Conservation (phyloP, 2,888 invertebrate genomes). For the Chrysodeixis includens region DNA sequence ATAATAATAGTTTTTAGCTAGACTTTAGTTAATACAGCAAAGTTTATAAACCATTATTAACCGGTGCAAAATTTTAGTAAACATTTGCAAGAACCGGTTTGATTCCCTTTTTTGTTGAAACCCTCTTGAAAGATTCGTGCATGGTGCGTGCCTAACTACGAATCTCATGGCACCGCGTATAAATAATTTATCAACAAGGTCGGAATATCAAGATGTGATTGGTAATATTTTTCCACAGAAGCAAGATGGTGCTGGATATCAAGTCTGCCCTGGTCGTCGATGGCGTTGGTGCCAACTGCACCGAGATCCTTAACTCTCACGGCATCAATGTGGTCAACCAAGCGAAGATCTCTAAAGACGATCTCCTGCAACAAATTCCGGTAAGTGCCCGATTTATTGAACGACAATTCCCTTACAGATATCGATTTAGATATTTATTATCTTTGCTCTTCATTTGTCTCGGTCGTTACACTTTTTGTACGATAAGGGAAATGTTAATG, state of each 20-base stretch:
- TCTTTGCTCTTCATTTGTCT: slow-evolving; percentile 38
- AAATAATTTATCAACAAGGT: background rate
- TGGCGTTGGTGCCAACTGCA: slow-evolving; percentile 96
- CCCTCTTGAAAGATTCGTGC: slow-evolving; percentile 15
- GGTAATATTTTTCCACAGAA: slow-evolving; percentile 19
- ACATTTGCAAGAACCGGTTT: slow-evolving; percentile 38
- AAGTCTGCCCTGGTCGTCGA: slow-evolving; percentile 97
- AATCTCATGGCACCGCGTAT: background rate
- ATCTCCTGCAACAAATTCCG: slow-evolving; percentile 94
- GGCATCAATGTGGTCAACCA: slow-evolving; percentile 94
- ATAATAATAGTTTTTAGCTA: background rate
- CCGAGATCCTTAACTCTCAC: slow-evolving; percentile 93
- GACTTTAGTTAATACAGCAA: background rate
- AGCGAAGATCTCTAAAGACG: slow-evolving; percentile 93
- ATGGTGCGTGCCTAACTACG: background rate
- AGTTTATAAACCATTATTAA: background rate
- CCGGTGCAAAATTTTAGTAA: slow-evolving; percentile 19
- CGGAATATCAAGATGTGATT: background rate
- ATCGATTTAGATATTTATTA: slow-evolving; percentile 12
- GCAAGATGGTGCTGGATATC: slow-evolving; percentile 90
- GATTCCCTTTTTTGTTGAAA: slow-evolving; percentile 9
- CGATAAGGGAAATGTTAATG: slow-evolving; percentile 7
- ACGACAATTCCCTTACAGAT: background rate
- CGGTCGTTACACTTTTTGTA: slow-evolving; percentile 50
- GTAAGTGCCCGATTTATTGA: slow-evolving; percentile 28